Evolutionary conservation across 2,888 invertebrate genomes (phyloP).

Genomic region (Dexiosoma caninum): DNA sequence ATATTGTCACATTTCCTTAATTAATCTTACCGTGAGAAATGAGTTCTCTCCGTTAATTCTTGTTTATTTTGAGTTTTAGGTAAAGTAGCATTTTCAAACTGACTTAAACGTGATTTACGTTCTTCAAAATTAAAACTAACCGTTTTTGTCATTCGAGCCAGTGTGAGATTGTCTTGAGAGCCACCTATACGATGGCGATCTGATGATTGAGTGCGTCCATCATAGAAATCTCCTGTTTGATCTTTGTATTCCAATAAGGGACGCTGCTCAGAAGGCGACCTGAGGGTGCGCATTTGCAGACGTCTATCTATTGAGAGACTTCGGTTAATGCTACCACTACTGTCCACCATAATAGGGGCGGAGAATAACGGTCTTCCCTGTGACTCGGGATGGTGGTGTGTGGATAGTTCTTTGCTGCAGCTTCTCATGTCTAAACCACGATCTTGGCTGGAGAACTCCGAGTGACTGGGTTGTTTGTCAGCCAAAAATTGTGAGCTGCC

Average conservation of each 20-base stretch:
- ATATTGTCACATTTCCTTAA: neutral
- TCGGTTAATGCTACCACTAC: constrained; percentile 62
- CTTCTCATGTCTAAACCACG: constrained; percentile 38
- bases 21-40: constrained; percentile 76
- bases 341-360: constrained; percentile 52
- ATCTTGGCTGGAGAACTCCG: constrained; percentile 50
- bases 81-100: constrained; percentile 69
- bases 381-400: constrained; percentile 56
- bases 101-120: constrained; percentile 74
- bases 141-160: constrained; percentile 76
- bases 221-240: constrained; percentile 70
- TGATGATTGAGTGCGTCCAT: constrained; percentile 76
- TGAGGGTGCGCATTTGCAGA: constrained; percentile 25
- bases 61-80: constrained; percentile 71
- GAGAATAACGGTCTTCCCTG: constrained; percentile 56
- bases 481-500: constrained; percentile 49
- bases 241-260: constrained; percentile 66
- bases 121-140: constrained; percentile 78
- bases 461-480: constrained; percentile 19
- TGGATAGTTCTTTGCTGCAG: constrained; percentile 47
- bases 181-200: constrained; percentile 72
- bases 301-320: constrained; percentile 42
- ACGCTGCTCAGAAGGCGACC: constrained; percentile 73
- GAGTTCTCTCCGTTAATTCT: constrained; percentile 74
- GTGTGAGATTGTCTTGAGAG: constrained; percentile 72